Base-by-base conservation (phyloP, 1,140 invertebrate genomes). In the Danaus plexippus region DNA sequence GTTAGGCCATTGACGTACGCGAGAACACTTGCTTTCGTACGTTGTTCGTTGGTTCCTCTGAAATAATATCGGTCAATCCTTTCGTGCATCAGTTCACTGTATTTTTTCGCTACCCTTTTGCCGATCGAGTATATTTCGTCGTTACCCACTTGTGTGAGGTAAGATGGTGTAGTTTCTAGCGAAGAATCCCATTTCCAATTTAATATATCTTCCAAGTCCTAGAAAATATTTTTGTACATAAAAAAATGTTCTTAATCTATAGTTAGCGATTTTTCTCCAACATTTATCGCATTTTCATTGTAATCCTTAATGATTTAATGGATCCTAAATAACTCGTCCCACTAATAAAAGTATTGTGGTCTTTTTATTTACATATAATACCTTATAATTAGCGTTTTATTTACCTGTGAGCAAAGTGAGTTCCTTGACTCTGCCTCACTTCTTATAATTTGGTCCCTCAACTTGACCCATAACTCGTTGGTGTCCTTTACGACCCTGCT, bases 191-290 rank as follows among this genome's bases (percentile, higher is more conserved):
- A 85, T 0, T 13, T 62, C 70, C 72, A 82, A 10, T 61, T 67
- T 12, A 66, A 67, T 52, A 80, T 72, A 18, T 74, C 58, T 42
- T 82, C 69, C 1, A 81, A 70, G 10, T 85, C 81, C 81, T 85
- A 57, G 0, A 59, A 53, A 51, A 43, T n/a, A 4, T 13, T 11
- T 49, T 49, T n/a, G 18, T 9, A 1, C 9, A 13, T 50, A 13
- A 57, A 22, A 32, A 32, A 32, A 18, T n/a, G n/a, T 18, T 47
- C 13, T 18, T 0, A 5, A 13, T 11, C 9, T 41, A 48, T 40
- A 32, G 7, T 32, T 32, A 32, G 22, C 7, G 4, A 4, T 32
- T 15, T 15, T 15, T 15, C 15, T 15, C 7, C 0, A 32, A 32
- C 22, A 2, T 32, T 32, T 4, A 32, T 32, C 2, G n/a, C n/a